These are phyloP conservation scores for Acrocephalus scirpaceus DNA, from an alignment of 2,797 vertebrate genomes.

Conservation along the genomic window DNA sequence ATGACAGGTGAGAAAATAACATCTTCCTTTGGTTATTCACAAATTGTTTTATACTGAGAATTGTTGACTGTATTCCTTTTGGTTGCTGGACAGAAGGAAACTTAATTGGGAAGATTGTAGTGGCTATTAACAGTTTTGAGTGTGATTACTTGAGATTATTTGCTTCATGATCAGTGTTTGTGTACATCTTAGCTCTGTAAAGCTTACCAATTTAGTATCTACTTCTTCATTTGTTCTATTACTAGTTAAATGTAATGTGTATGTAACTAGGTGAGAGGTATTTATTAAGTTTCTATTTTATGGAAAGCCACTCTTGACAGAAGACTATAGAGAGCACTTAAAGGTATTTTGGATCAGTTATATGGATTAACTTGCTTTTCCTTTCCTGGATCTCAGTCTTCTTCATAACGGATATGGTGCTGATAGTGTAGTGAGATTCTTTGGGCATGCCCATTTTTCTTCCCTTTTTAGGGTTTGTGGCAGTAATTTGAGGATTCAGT, in stretches of 20 bases:
- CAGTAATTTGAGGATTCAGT: not conserved
- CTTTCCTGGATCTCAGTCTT: not conserved
- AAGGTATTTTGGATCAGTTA: not conserved
- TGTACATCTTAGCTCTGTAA: not conserved
- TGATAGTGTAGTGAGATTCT: not conserved
- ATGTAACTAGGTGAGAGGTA: not conserved
- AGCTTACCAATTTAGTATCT: not conserved
- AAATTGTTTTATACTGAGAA: not conserved
- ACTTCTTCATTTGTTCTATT: rapidly evolving
- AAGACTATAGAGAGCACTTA: not conserved
- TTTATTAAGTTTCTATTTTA: not conserved
- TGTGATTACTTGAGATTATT: not conserved
- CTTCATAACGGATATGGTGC: not conserved
- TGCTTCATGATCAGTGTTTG: not conserved
- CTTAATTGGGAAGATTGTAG: not conserved
- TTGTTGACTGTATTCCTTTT: not conserved
- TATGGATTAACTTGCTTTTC: not conserved
- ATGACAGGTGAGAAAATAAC: not conserved
- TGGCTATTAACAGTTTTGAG: not conserved
- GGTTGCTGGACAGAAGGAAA: not conserved
- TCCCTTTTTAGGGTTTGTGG: not conserved
- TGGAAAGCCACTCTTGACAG: not conserved
- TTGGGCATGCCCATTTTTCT: not conserved
- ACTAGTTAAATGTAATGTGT: not conserved
- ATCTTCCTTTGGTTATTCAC: not conserved